phyloP scores from a whole-genome alignment of 2,113 vertebrate genomes.

The Aphyosemion australe region DNA sequence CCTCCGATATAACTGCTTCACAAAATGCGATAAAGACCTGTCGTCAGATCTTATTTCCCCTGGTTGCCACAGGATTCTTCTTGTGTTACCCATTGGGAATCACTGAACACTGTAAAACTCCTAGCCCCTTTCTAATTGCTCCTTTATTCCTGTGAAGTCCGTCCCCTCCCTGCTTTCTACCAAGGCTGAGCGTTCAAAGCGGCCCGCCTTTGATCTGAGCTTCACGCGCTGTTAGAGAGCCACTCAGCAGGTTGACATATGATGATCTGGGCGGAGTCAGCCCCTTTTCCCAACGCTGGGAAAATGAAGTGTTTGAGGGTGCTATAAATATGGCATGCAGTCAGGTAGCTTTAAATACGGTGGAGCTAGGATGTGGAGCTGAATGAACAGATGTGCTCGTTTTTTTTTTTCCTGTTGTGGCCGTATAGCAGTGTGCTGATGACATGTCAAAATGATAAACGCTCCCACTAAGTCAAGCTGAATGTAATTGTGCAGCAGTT shows the following conservation, averaged over 20 bases:
- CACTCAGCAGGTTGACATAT: constrained; percentile 66
- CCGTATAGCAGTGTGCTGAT: constrained; percentile 39
- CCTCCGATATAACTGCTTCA: not conserved
- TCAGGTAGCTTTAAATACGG: constrained; percentile 42
- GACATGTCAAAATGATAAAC: constrained; percentile 62
- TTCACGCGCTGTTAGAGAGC: constrained; percentile 69
- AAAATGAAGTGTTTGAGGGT: constrained; percentile 31
- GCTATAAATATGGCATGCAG: constrained; percentile 13
- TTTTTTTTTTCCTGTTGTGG: constrained; percentile 8
- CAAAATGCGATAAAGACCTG: not conserved
- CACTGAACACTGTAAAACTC: constrained; percentile 39
- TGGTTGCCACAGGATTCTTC: not conserved
- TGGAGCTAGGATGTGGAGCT: constrained; percentile 18
- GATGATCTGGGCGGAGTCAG: constrained; percentile 51
- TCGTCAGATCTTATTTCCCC: not conserved
- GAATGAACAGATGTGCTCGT: constrained; percentile 50
- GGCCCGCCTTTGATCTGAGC: constrained; percentile 65
- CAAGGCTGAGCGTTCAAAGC: constrained; percentile 56
- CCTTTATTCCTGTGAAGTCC: constrained; percentile 42
- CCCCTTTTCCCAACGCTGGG: constrained; percentile 39
- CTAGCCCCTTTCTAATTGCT: constrained; percentile 25
- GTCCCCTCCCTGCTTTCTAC: constrained; percentile 33
- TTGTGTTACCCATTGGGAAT: constrained; percentile 11
- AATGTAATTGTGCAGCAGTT: constrained; percentile 37
- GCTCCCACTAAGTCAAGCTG: constrained; percentile 26